Base-by-base conservation (phyloP, 2,888 invertebrate genomes). In the Chymomyza procnemis region DNA sequence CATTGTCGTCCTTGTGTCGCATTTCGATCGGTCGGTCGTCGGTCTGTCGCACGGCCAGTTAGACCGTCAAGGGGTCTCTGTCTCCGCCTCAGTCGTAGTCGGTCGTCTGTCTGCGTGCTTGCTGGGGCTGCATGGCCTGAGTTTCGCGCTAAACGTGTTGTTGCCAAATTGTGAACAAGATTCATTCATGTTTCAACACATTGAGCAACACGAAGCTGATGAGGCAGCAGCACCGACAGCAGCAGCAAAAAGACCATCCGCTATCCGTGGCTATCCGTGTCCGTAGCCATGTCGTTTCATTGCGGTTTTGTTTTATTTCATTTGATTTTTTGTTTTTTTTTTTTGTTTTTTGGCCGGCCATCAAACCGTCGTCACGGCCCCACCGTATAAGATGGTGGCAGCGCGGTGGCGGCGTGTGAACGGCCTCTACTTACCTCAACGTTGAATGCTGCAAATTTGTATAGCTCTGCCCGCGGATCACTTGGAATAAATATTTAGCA, bases 101-200 rank as follows among this genome's bases (percentile, higher is more conserved):
- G 54, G n/a, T n/a, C n/a, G 5, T 26, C 55, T n/a, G 61, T 19
- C 26, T 6, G 14, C 68, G 81, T 80, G 76, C 78, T 76, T 5
- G 34, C 16, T 16, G n/a, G n/a, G n/a, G n/a, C n/a, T n/a, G n/a
- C n/a, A 22, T 50, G 19, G 14, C 12, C 34, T 56, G 34, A 14
- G 34, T 30, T 85, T 83, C 81, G 74, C 81, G 86, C 79, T 83
- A 83, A 83, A 86, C 86, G 83, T 83, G 83, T 84, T 83, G 86
- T 83, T 83, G 87, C 88, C 88, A 88, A 88, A 88, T 88, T 87
- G 88, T 86, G 86, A 87, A 80, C 85, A 86, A 83, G 85, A 88
- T 89, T 89, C 89, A 89, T 89, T 89, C 88, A 89, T 89, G 89
- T 88, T 89, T 88, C 83, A 80, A 84, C 81, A 85, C 82, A 80